Base-by-base conservation (phyloP, 2,888 invertebrate genomes). In the Melanchra persicariae region DNA sequence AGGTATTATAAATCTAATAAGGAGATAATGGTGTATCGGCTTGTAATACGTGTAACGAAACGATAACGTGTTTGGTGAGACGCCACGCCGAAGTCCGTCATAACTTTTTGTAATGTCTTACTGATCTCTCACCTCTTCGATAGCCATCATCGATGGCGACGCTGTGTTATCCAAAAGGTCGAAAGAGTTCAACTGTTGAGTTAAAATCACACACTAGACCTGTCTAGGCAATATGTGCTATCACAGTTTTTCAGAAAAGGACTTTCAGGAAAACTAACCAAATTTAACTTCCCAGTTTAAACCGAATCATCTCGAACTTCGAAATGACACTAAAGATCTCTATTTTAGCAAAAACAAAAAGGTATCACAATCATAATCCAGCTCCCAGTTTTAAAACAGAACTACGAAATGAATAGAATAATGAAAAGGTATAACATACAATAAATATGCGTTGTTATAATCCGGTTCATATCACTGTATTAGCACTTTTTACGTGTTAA, bases 401-500 rank as follows among this genome's bases (percentile, higher is more conserved):
- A 22, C 34, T 30, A 47, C 8, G 9, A 43, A 63, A 55, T 52
- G 37, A n/a, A 45, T 71, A 70, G 47, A 60, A 55, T 77, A 77
- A 85, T 80, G 75, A 85, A 77, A 83, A 60, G 45, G 17, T 55
- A 34, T 68, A 65, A 79, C 72, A 43, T 80, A 83, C 58, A 65
- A 83, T 76, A 81, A 81, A 77, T 77, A 74, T 81, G 55, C 61
- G 66, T 64, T 66, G 67, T 79, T 77, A 83, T 84, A 84, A 81
- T 76, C 85, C 65, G 63, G 30, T 58, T 81, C 76, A 82, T 85
- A 85, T 86, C 86, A 59, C 58, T 79, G 86, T 86, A 87, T 87
- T 86, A 88, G 86, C 85, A 86, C 84, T 83, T 86, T 88, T 87
- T 87, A 87, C 80, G 83, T 84, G 77, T 85, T 83, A 84, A 87